Percentiles rank a stretch among this genome's conserved stretches.
phyloP scores from a whole-genome alignment of 2,113 vertebrate genomes.

The Micronycteris hirsuta region DNA sequence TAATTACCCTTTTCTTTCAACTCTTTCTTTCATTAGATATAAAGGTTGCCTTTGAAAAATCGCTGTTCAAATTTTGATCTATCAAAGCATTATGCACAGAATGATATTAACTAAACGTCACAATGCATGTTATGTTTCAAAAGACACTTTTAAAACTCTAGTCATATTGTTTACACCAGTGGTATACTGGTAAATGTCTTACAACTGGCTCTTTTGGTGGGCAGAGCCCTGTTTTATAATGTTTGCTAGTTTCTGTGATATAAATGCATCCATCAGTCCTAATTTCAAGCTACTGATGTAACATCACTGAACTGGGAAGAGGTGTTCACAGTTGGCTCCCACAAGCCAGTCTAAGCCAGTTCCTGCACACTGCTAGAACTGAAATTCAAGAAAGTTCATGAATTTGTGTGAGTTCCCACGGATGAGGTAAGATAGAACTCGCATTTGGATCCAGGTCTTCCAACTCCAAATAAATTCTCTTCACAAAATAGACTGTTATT shows the following conservation, averaged over 20 bases:
- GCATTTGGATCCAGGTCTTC: neutral
- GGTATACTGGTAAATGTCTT: neutral
- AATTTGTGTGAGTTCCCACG: neutral
- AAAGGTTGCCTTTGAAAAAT: neutral
- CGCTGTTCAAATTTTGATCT: neutral
- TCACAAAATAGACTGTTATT: conserved; percentile 3
- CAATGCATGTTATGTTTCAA: neutral
- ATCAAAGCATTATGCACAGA: neutral
- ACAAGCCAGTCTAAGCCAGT: neutral
- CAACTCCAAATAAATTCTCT: conserved; percentile 12
- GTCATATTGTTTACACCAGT: neutral
- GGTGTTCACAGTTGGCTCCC: neutral
- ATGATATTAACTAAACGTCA: neutral
- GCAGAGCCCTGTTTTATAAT: neutral
- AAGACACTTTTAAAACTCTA: neutral
- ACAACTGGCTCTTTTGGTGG: neutral
- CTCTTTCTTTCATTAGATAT: neutral
- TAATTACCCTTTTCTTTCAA: neutral
- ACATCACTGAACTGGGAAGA: neutral
- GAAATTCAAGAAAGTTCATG: conserved; percentile 25
- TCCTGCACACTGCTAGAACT: neutral
- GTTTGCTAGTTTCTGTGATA: neutral
- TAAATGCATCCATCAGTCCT: neutral
- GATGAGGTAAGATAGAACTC: neutral
- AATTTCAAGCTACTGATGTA: neutral